Conservation (phyloP, 2,888 invertebrate genomes). For the Tupiocoris notatus region DNA sequence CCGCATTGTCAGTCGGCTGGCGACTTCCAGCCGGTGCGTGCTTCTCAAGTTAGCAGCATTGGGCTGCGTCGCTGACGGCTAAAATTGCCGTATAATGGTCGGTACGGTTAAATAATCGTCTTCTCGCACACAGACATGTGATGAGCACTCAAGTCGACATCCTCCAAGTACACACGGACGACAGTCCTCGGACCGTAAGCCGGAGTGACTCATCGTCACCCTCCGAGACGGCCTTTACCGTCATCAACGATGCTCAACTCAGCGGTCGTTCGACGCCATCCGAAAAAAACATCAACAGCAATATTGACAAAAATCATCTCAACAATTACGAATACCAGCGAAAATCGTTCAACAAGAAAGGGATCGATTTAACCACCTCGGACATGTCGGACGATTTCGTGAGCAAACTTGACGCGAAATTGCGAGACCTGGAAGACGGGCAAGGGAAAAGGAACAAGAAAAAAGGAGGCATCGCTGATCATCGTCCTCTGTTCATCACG, state of each 20-base stretch:
- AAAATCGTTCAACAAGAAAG: constrained; percentile 31
- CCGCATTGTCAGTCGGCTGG: constrained; percentile 28
- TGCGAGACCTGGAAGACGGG: constrained; percentile 64
- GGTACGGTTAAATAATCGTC: neutral
- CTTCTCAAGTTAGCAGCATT: neutral
- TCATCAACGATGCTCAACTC: constrained; percentile 31
- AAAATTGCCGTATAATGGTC: no score
- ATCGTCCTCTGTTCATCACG: constrained; percentile 65
- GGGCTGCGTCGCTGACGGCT: neutral
- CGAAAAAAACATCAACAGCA: constrained; percentile 1
- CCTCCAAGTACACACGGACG: constrained; percentile 10
- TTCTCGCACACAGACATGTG: neutral
- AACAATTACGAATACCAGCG: constrained; percentile 1
- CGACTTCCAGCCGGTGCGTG: constrained; percentile 11
- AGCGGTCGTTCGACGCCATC: constrained; percentile 30
- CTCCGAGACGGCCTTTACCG: constrained; percentile 39
- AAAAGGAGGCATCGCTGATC: constrained; percentile 47
- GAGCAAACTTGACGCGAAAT: constrained; percentile 64
- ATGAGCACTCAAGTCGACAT: constrained; percentile 19
- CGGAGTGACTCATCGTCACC: neutral
- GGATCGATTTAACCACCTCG: constrained; percentile 17
- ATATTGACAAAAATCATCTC: constrained; percentile 4
- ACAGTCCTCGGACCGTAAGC: constrained; percentile 12
- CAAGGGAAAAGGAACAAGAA: constrained; percentile 48
- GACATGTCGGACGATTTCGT: constrained; percentile 53